Base-by-base conservation (phyloP, 2,113 vertebrate species). In the Herpetotheres cachinnans region DNA sequence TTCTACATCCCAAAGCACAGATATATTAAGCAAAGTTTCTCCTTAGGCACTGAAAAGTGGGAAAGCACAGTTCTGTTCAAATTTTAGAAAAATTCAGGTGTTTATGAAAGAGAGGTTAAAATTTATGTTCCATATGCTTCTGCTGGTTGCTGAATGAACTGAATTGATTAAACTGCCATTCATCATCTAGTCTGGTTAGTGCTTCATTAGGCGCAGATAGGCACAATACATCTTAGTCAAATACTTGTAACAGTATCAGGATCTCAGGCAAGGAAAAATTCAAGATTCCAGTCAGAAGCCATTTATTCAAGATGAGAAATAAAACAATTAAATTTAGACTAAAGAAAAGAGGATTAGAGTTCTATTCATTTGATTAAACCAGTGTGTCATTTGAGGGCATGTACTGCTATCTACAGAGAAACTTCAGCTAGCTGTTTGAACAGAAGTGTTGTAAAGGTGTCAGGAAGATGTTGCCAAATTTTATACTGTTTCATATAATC, bases 151-250 rank as follows among this genome's bases (percentile, higher is more conserved):
- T 74, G 66, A 97, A 96, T 93, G 82, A 93, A 92, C 34, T 61
- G 89, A 94, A 98, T 94, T 98, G 98, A 98, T 98, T 97, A 96
- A 98, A 97, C 93, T 98, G 98, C 77, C 98, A 98, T 96, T 98
- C 98, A 98, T 97, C 97, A 98, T 98, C 98, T 97, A 96, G 86
- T 66, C 86, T 89, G 77, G 96, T 97, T 97, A 98, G 96, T 74
- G 97, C 98, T 98, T 98, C 98, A 98, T 98, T 98, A 98, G 91
- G 94, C 96, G 97, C 92, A 90, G 95, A 97, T 58, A 97, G 96
- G 85, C 85, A 95, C 95, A 95, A 97, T 98, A 89, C 73, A 97
- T 98, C 98, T 98, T 93, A 95, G 97, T 98, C 97, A 98, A 97
- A 97, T 93, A 97, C 86, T 97, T 94, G 81, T 79, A 85, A 90